Evolutionary conservation across 2,113 vertebrate species (phyloP).

Genomic region (Otus sunia): DNA sequence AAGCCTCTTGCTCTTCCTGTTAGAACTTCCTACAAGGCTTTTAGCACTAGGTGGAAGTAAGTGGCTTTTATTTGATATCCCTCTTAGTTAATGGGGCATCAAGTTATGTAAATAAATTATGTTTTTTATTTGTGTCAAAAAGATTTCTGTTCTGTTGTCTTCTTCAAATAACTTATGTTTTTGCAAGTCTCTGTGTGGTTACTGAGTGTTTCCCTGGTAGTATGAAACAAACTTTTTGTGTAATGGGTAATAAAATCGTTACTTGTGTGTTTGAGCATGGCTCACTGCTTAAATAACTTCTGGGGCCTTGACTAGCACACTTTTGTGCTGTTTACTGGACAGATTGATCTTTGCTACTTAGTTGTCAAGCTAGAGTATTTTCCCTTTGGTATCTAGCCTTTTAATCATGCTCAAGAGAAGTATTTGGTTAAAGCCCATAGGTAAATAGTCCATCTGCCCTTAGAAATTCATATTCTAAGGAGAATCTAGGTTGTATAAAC

Average conservation of each 20-base stretch:
- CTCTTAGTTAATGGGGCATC: not conserved
- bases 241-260: not conserved
- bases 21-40: constrained; percentile 96
- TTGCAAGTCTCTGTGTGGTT: not conserved
- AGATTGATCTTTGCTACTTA: not conserved
- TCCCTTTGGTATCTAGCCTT: not conserved
- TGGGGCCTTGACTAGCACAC: not conserved
- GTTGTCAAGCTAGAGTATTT: not conserved
- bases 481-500: not conserved
- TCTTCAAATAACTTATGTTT: not conserved
- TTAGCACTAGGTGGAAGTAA: constrained; percentile 99
- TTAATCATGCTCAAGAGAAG: not conserved
- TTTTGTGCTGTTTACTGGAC: rapidly evolving
- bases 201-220: not conserved
- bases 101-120: not conserved
- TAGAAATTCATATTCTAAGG: not conserved
- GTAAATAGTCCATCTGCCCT: not conserved
- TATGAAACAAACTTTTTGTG: not conserved
- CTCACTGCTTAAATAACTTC: not conserved
- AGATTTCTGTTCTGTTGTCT: not conserved
- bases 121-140: not conserved
- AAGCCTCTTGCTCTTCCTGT: constrained; percentile 94
- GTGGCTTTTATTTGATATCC: constrained; percentile 51
- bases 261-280: not conserved
- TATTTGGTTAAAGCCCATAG: not conserved